These are phyloP conservation scores for Zosterops japonicus DNA, from an alignment of 2,113 vertebrate genomes.

Conservation along the genomic window DNA sequence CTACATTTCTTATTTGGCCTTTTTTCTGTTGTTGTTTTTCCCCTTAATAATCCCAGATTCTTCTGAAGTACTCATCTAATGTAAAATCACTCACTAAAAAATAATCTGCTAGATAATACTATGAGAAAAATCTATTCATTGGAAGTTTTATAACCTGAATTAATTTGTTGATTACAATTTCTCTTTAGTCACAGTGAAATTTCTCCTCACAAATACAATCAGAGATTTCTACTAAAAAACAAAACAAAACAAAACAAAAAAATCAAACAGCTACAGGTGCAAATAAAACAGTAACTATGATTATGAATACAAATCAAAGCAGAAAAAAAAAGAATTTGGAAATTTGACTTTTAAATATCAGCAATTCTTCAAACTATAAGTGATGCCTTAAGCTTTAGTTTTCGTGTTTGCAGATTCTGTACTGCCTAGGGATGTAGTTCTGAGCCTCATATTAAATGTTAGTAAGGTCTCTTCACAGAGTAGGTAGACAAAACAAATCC, in stretches of 20 bases:
- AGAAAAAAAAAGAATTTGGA: neutral
- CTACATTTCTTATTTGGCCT: neutral
- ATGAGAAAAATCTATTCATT: neutral
- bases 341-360: neutral
- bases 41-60: rapidly evolving
- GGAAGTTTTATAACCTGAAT: neutral
- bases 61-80: neutral
- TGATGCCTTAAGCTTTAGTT: too few relatives aligned
- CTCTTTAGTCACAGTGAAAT: neutral
- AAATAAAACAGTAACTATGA: neutral
- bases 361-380: neutral
- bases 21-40: neutral
- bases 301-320: neutral
- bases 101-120: neutral
- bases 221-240: neutral
- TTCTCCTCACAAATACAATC: neutral
- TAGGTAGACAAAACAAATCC: too few relatives aligned
- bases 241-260: too few relatives aligned
- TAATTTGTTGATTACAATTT: neutral
- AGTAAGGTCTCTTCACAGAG: too few relatives aligned
- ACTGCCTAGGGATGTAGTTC: too few relatives aligned
- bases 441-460: too few relatives aligned
- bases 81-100: neutral
- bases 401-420: too few relatives aligned
- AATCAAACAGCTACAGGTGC: rapidly evolving